These are phyloP conservation scores for Engraulis encrasicolus DNA, from an alignment of 2,113 vertebrate genomes.

Conservation along the genomic window DNA sequence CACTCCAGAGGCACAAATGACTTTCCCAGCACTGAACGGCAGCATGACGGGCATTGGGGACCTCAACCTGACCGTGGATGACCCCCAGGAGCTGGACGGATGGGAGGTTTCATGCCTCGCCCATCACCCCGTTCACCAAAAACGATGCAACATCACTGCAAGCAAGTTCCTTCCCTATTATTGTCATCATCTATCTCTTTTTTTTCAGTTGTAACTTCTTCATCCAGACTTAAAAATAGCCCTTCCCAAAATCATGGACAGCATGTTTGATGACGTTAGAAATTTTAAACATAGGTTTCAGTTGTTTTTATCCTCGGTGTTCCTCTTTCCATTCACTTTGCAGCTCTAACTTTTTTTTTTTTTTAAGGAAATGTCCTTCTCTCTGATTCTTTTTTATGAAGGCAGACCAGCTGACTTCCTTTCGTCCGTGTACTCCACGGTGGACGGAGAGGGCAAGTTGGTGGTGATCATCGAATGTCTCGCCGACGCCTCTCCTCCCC, in stretches of 20 bases:
- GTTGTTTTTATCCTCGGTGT: neutral
- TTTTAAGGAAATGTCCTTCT: too few relatives aligned
- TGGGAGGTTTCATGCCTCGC: conserved; percentile 55
- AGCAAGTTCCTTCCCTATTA: conserved; percentile 49
- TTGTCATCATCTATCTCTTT: neutral
- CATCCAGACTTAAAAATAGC: too few relatives aligned
- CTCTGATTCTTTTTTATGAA: too few relatives aligned
- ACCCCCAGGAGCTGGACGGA: conserved; percentile 47
- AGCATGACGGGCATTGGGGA: conserved; percentile 39
- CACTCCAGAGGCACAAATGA: conserved; percentile 55
- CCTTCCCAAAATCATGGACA: neutral
- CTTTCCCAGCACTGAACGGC: conserved; percentile 57
- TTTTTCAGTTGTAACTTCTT: too few relatives aligned
- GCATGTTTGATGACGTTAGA: neutral
- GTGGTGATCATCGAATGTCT: conserved; percentile 61
- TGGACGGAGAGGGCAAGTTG: conserved; percentile 56
- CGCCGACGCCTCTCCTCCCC: conserved; percentile 54
- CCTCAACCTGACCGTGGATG: conserved; percentile 46
- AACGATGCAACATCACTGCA: conserved; percentile 56
- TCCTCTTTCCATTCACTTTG: neutral
- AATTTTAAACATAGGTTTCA: too few relatives aligned
- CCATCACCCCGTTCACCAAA: conserved; percentile 50
- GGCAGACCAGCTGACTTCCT: conserved; percentile 56
- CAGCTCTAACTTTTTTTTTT: neutral
- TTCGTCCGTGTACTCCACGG: conserved; percentile 48